Evolutionary conservation across 2,888 invertebrate genomes (phyloP), one percentile per base, ranked within the genome.

Genomic region (Caenorhabditis uteleia): DNA sequence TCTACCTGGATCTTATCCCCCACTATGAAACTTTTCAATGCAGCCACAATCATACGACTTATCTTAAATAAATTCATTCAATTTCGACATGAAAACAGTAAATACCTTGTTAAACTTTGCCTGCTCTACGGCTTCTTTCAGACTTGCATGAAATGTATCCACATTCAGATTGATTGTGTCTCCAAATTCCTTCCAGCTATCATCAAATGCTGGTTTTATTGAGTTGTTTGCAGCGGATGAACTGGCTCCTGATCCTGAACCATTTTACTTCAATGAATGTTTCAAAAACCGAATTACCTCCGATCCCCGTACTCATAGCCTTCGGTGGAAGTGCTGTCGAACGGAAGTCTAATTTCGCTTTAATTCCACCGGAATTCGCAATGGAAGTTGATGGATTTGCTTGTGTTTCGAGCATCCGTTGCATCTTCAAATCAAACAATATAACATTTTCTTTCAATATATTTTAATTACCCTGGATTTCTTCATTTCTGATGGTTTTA

Each of bases 141-240:
- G 33, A 26, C 59, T 65, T 21, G 54, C 55, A 3, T 38, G 36
- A 40, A 59, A 65, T 0, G 49, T 65, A 14, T 55, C 54, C 7
- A 50, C 4, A 23, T 55, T 59, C 18, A 65, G 20, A 47, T 55
- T 56, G 3, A 65, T 59, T 6, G 50, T 50, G 3, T 65, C 65
- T 14, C 65, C 59, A 33, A 65, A 65, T 38, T 65, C 65, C 43
- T 59, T 54, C 65, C 65, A 65, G 47, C 55, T 59, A 2, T 59
- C 59, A 39, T 65, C 65, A 4, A 65, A 23, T 4, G 34, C 16
- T 1, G 65, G 65, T 7, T 55, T 38, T 14, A 55, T 55, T 21
- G 25, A 8, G 12, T 50, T 38, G n/a, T 51, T 56, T 0, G 51
- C 7, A 14, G n/a, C n/a, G n/a, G n/a, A n/a, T n/a, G n/a, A n/a